phyloP scores from a whole-genome alignment of 2,113 vertebrate species.

The Ardeotis arabs region DNA sequence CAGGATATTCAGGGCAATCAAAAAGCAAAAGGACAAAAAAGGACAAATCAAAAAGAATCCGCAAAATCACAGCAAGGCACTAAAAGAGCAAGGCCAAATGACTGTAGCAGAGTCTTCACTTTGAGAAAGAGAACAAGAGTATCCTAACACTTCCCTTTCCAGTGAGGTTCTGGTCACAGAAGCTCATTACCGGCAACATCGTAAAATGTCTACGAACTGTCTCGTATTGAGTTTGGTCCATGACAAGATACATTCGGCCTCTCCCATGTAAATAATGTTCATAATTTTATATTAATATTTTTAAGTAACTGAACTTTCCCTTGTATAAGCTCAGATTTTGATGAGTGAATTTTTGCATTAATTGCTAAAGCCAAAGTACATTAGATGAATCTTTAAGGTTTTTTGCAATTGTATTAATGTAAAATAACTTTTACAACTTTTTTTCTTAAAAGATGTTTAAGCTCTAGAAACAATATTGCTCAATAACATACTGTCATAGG shows the following conservation, averaged over 20 bases:
- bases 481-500: not conserved
- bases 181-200: not conserved
- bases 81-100: constrained; percentile 77
- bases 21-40: constrained; percentile 78
- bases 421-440: constrained; percentile 30
- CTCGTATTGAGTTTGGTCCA: not conserved
- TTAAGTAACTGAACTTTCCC: constrained; percentile 39
- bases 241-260: not conserved
- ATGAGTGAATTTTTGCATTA: constrained; percentile 37
- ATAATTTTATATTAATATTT: constrained; percentile 67
- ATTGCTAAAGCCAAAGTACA: not conserved
- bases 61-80: constrained; percentile 71
- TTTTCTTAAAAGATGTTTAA: constrained; percentile 40
- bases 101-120: constrained; percentile 75
- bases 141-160: constrained; percentile 60
- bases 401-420: constrained; percentile 10
- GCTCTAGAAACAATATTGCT: constrained; percentile 4
- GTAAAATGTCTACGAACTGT: not conserved
- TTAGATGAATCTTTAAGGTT: not conserved
- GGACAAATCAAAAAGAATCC: constrained; percentile 72
- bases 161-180: not conserved
- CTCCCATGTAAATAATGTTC: constrained; percentile 62
- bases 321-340: constrained; percentile 49
- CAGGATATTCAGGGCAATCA: constrained; percentile 30
- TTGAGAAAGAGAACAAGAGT: constrained; percentile 84